Evolutionary conservation across 1,140 invertebrate genomes (phyloP).

Genomic region (Anoplophora glabripennis): DNA sequence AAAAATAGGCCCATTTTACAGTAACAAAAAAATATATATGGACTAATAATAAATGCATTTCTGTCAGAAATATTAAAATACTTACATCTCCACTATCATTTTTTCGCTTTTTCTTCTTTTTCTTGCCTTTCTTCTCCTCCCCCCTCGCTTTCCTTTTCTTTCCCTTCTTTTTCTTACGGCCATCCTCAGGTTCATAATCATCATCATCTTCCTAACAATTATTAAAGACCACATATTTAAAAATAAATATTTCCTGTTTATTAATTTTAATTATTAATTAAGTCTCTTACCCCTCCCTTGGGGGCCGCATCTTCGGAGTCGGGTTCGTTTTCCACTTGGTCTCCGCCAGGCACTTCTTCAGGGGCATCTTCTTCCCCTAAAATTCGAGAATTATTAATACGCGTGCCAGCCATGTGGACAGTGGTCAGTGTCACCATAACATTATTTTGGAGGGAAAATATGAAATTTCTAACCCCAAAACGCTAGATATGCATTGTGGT

Average conservation of each 20-base stretch:
- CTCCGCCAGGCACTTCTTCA: constrained; percentile 58
- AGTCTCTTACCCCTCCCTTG: constrained; percentile 49
- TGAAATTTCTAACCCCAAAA: constrained; percentile 42
- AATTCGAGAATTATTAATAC: constrained; percentile 35
- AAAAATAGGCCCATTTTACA: no score
- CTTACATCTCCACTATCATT: constrained; percentile 84
- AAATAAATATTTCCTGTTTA: background rate
- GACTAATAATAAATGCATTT: no score
- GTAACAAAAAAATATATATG: no score
- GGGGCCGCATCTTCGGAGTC: constrained; percentile 68
- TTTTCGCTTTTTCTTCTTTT: constrained; percentile 90
- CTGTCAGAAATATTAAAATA: constrained; percentile 19
- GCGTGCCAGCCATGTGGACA: constrained; percentile 40
- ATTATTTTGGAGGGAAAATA: constrained; percentile 44
- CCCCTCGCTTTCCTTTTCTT: constrained; percentile 86
- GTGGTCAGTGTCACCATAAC: constrained; percentile 40
- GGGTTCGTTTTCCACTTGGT: constrained; percentile 65
- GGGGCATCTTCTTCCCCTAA: constrained; percentile 68
- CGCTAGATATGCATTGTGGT: constrained; percentile 14
- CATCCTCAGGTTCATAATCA: constrained; percentile 81
- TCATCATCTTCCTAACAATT: constrained; percentile 77
- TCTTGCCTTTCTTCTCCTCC: constrained; percentile 86
- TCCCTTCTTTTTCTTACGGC: constrained; percentile 81
- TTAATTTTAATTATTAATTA: background rate
- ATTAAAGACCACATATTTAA: background rate